Percentiles rank a stretch among this genome's conserved stretches.
These are phyloP conservation scores for Bombus terrestris DNA, from an alignment of 1,140 invertebrate species.

Conservation along the genomic window DNA sequence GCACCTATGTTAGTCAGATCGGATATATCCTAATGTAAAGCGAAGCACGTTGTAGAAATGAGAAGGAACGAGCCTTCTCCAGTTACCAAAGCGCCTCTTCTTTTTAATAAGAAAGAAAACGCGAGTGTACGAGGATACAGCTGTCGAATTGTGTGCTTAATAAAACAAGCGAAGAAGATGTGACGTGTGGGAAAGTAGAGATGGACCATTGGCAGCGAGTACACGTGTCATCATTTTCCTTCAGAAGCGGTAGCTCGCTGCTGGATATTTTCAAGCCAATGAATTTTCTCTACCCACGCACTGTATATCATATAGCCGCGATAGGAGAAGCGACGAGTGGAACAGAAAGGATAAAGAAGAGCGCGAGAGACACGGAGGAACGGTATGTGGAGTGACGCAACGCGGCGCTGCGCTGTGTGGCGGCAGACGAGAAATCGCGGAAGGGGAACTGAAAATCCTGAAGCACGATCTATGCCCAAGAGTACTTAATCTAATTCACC, in stretches of 20 bases:
- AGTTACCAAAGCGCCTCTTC: background rate
- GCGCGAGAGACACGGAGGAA: background rate
- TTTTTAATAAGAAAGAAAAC: background rate
- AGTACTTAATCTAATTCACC: slow-evolving; percentile 57
- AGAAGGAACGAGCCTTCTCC: background rate
- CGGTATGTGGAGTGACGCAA: too few relatives aligned
- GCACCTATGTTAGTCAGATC: too few relatives aligned
- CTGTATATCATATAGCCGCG: slow-evolving; percentile 4
- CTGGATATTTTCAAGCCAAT: slow-evolving; percentile 40
- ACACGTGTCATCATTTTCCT: background rate
- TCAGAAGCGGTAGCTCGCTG: background rate
- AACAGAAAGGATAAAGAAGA: background rate
- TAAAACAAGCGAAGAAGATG: slow-evolving; percentile 5
- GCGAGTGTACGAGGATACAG: background rate
- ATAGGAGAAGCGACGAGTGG: background rate
- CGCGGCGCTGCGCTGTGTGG: background rate
- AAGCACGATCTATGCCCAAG: slow-evolving; percentile 53
- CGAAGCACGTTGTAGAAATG: too few relatives aligned
- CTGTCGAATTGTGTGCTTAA: background rate
- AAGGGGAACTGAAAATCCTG: slow-evolving; percentile 22
- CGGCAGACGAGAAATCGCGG: background rate
- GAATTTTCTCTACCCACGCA: slow-evolving; percentile 25
- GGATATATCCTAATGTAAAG: too few relatives aligned
- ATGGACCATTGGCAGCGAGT: background rate
- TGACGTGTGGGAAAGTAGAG: background rate